A percentile compares a stretch with the other conserved stretches of the same genome.
Evolutionary conservation across 2,113 vertebrate genomes (phyloP).

Genomic region (Sciurus niger): DNA sequence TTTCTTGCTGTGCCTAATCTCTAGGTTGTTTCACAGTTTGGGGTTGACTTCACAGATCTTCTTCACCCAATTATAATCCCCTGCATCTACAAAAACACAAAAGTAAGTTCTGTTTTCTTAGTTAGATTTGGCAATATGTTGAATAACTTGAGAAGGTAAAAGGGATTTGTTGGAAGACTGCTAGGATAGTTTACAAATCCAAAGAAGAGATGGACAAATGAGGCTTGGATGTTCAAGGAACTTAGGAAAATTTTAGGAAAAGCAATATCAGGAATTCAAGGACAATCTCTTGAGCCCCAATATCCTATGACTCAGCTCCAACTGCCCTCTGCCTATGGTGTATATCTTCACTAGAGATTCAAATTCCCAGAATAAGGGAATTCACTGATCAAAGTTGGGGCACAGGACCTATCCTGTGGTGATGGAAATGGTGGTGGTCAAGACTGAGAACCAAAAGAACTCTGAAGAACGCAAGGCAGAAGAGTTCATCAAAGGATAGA

Average conservation of each 20-base stretch:
- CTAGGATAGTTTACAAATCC: background rate
- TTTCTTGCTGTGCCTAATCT: background rate
- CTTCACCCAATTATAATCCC: background rate
- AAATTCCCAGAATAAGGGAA: background rate
- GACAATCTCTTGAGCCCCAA: background rate
- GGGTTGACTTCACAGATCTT: background rate
- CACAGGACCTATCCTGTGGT: background rate
- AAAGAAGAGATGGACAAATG: background rate
- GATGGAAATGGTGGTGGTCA: background rate
- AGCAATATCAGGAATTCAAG: background rate
- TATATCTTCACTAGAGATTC: background rate
- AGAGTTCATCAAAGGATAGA: background rate
- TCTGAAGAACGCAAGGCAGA: background rate
- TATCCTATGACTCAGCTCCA: background rate
- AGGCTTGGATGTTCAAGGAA: background rate
- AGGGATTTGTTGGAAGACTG: background rate
- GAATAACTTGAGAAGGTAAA: background rate
- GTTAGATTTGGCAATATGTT: background rate
- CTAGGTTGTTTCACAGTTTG: background rate
- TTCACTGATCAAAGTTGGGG: background rate
- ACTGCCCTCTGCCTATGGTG: background rate
- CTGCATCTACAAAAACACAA: background rate
- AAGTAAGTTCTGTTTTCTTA: background rate
- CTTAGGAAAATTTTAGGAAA: constrained; percentile 3
- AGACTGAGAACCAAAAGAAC: background rate